Evolutionary conservation across 2,113 vertebrate genomes (phyloP).

Genomic region (Oxygymnocypris stewartii): DNA sequence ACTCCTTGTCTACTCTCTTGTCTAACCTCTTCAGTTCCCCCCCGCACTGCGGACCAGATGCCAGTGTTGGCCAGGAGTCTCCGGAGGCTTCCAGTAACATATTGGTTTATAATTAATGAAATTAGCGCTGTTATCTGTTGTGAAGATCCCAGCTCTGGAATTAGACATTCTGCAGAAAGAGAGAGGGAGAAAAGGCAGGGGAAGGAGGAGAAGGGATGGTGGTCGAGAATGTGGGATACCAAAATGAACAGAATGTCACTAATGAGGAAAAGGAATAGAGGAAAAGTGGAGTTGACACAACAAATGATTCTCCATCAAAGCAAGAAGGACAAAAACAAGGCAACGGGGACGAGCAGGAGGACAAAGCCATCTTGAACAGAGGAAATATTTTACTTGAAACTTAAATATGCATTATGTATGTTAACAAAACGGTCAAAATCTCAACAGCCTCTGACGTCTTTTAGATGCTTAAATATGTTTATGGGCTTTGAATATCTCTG

Average conservation of each 20-base stretch:
- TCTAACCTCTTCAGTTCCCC: conserved; percentile 35
- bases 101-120: conserved; percentile 97
- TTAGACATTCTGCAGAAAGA: conserved; percentile 47
- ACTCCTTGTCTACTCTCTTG: conserved; percentile 34
- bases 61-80: conserved; percentile 85
- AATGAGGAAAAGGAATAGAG: conserved; percentile 50
- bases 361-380: conserved; percentile 44
- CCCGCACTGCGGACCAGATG: conserved; percentile 82
- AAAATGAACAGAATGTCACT: conserved; percentile 50
- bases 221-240: conserved; percentile 25
- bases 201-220: not conserved
- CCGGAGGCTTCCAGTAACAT: conserved; percentile 88
- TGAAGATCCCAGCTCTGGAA: conserved; percentile 76
- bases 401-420: not conserved
- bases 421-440: not conserved
- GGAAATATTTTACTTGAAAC: not conserved
- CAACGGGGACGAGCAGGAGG: not conserved
- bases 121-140: conserved; percentile 94
- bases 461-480: not conserved
- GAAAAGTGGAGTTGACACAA: conserved; percentile 50
- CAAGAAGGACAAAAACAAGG: conserved; percentile 34
- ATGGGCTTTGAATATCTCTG: not conserved
- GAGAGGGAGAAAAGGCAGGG: conserved; percentile 1
- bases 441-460: not conserved
- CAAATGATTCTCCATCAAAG: conserved; percentile 42